phyloP scores from a whole-genome alignment of 2,888 invertebrate genomes.

The Auanema sp. region DNA sequence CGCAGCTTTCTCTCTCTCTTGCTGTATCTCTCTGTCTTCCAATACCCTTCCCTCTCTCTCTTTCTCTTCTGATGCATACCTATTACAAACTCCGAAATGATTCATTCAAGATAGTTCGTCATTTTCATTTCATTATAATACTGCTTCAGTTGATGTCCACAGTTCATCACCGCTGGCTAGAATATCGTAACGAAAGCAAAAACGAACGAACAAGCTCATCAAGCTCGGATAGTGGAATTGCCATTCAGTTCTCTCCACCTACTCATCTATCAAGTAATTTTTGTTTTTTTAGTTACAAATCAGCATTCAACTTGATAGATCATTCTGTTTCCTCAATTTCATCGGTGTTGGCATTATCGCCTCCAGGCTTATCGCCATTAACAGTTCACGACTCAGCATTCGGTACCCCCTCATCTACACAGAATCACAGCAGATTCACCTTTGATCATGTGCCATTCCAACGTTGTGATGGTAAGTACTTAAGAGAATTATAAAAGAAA shows the following conservation, averaged over 20 bases:
- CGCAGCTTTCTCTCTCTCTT: no score
- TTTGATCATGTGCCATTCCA: conserved; percentile 44
- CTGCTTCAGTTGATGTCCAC: conserved; percentile 3
- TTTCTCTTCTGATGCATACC: no score
- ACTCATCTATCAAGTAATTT: background rate
- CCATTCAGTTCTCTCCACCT: conserved; percentile 19
- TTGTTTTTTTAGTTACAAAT: conserved; percentile 4
- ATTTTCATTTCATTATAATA: no score
- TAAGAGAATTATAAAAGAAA: background rate
- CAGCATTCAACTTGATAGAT: conserved; percentile 5
- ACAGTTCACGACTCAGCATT: conserved; percentile 56
- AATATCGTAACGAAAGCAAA: conserved; percentile 14
- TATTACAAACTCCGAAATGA: no score
- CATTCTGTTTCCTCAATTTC: conserved; percentile 3
- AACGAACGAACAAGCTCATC: conserved; percentile 13
- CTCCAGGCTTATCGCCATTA: conserved; percentile 59
- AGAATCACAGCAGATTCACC: conserved; percentile 35
- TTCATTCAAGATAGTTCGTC: no score
- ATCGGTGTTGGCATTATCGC: conserved; percentile 37
- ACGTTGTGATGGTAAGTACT: conserved; percentile 8
- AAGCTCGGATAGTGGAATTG: conserved; percentile 18
- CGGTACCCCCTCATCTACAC: conserved; percentile 36
- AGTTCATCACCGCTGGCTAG: conserved; percentile 4
- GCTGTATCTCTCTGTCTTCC: no score
- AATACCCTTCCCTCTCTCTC: no score